A percentile compares a stretch with the other conserved stretches of the same genome.
These are phyloP conservation scores for Aproaerema taeniolella DNA, from an alignment of 2,888 invertebrate genomes.

Conservation along the genomic window DNA sequence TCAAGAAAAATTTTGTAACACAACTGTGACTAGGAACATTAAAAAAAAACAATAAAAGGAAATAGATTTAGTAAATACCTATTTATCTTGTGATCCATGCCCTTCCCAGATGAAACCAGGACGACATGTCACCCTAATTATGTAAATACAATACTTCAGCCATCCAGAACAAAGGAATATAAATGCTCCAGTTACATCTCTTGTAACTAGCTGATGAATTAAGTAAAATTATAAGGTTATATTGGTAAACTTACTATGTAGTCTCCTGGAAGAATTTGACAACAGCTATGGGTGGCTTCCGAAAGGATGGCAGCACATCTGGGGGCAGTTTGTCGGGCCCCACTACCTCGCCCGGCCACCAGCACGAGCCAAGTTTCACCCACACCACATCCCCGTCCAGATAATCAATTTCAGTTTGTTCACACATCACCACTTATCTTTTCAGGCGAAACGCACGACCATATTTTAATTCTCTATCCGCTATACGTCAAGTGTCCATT, in stretches of 20 bases:
- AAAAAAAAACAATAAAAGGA: no score
- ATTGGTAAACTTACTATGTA: conserved; percentile 81
- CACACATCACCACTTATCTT: conserved; percentile 78
- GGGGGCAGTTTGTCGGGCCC: conserved; percentile 80
- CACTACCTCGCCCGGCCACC: conserved; percentile 92
- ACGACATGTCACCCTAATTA: no score
- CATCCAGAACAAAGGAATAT: conserved; percentile 11
- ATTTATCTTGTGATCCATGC: no score
- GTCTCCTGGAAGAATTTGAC: conserved; percentile 93
- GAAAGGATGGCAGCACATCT: conserved; percentile 80
- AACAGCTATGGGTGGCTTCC: conserved; percentile 85
- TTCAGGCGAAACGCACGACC: conserved; percentile 68
- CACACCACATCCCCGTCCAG: conserved; percentile 88
- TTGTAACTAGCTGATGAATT: conserved; percentile 19
- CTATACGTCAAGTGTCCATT: conserved; percentile 56
- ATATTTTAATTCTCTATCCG: conserved; percentile 61
- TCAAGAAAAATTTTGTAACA: no score
- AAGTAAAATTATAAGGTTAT: conserved; percentile 30
- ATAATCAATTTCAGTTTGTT: conserved; percentile 81
- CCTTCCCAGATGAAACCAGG: no score
- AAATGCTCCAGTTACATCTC: background rate
- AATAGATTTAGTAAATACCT: no score
- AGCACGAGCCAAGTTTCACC: conserved; percentile 88
- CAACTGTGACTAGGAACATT: no score
- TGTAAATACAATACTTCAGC: conserved; percentile 15